Conservation (phyloP, 1,140 invertebrate species). For the Antheraea mylitta region DNA sequence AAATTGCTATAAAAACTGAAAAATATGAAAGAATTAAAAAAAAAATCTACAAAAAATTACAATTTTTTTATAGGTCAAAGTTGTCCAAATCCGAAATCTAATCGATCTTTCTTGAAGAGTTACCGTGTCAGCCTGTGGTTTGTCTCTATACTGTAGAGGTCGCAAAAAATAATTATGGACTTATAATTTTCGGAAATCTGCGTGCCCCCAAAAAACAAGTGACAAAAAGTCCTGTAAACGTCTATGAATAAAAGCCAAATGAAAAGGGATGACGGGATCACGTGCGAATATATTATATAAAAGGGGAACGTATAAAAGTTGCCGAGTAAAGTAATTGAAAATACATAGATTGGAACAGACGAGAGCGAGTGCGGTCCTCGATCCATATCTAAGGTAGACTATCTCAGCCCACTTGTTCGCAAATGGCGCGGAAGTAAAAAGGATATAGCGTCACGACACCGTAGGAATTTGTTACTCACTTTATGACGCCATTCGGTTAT, state of each 20-base stretch:
- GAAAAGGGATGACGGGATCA: background rate
- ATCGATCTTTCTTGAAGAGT: no score
- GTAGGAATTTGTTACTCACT: slow-evolving; percentile 49
- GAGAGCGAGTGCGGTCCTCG: slow-evolving; percentile 35
- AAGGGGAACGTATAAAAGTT: slow-evolving; percentile 33
- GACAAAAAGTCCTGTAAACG: no score
- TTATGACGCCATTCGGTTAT: background rate
- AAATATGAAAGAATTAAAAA: no score
- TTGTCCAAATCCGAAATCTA: no score
- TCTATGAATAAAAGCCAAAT: background rate
- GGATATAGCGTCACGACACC: slow-evolving; percentile 61
- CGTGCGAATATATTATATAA: slow-evolving; percentile 12
- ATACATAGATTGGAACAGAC: slow-evolving; percentile 54
- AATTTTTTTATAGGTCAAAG: no score
- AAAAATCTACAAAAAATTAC: no score
- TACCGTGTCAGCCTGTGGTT: no score
- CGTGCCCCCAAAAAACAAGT: no score
- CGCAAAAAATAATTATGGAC: no score
- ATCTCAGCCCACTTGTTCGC: slow-evolving; percentile 68
- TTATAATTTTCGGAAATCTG: no score
- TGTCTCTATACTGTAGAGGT: no score
- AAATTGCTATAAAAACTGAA: no score
- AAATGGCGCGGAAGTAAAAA: slow-evolving; percentile 69
- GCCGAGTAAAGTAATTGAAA: slow-evolving; percentile 56
- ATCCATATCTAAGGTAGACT: slow-evolving; percentile 67